Conservation (phyloP, 2,888 invertebrate genomes). For the Leucophenga maculata region DNA sequence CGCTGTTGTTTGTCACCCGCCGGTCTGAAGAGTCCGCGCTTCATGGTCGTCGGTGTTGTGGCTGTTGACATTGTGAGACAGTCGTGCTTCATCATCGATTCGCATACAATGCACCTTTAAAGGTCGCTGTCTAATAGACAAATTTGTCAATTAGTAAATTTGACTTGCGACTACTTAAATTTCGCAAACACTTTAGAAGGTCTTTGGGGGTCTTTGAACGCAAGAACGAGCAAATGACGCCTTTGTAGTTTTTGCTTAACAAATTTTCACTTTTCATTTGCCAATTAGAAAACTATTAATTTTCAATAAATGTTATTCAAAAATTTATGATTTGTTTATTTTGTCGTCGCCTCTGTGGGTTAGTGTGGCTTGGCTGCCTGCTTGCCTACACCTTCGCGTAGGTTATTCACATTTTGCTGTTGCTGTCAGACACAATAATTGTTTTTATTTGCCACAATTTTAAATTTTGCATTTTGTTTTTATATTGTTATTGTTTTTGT, state of each 20-base stretch:
- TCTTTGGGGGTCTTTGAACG: background rate
- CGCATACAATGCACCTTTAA: background rate
- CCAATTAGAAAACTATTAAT: constrained; percentile 60
- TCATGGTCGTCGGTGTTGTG: constrained; percentile 33
- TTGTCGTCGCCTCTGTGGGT: background rate
- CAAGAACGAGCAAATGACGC: too few species aligned
- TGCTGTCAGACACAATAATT: constrained; percentile 18
- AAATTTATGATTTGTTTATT: constrained; percentile 32
- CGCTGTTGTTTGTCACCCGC: constrained; percentile 40
- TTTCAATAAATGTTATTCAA: constrained; percentile 56
- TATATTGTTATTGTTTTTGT: constrained; percentile 3
- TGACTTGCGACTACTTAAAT: constrained; percentile 1
- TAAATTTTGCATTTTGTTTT: too few species aligned
- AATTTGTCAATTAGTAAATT: background rate
- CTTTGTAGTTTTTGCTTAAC: constrained; percentile 25
- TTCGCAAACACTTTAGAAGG: background rate
- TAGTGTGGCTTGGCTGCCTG: constrained; percentile 10
- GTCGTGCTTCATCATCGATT: constrained; percentile 63
- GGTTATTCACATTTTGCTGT: constrained; percentile 54
- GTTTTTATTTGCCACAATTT: background rate
- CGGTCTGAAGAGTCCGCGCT: constrained; percentile 17
- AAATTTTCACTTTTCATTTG: constrained; percentile 20
- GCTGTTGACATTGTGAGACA: constrained; percentile 34
- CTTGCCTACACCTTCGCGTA: constrained; percentile 48
- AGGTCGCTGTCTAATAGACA: background rate